Base-by-base conservation (phyloP, 2,797 vertebrate genomes). In the Mionectes olivaceus region DNA sequence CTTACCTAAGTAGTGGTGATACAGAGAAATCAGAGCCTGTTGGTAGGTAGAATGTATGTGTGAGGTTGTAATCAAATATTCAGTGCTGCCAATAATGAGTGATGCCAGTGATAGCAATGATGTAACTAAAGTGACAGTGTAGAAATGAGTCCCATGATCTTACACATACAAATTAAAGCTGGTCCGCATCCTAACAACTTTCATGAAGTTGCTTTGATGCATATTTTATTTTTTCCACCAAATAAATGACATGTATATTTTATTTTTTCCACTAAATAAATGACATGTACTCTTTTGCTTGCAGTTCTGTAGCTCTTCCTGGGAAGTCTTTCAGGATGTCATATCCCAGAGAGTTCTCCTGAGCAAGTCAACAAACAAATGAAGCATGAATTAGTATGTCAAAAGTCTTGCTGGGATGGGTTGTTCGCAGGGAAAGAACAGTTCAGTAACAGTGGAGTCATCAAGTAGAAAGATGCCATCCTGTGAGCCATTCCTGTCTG, bases 61-160 rank as follows among this genome's bases (percentile, higher is more conserved):
- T 85, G 83, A 94, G 83, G 60, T 11, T 87, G 63, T 25, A 79
- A 92, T 89, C 59, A 70, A 90, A 64, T 89, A 82, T 82, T 89
- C 83, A 80, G 70, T 61, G 55, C 74, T 97, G 88, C 78, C 92
- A 95, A 46, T 89, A 95, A 49, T 59, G 83, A 95, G 52, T 86
- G 93, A 92, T 81, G 67, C 2, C 86, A 76, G 55, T 11, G 75
- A 73, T 67, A 70, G 53, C 80, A 83, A 53, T 8, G 64, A 53
- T 82, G 44, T 28, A 52, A 22, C 70, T 41, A 47, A 49, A 84
- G 10, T 80, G 91, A 86, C 91, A 93, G 52, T 13, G 83, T 27
- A 74, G 64, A 67, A 84, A 70, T 19, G 44, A 83, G 64, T 68
- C 68, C 74, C 87, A 55, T 2, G 28, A 79, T 86, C 83, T 81